phyloP scores from a whole-genome alignment of 2,113 vertebrate genomes.

The Ictalurus furcatus region DNA sequence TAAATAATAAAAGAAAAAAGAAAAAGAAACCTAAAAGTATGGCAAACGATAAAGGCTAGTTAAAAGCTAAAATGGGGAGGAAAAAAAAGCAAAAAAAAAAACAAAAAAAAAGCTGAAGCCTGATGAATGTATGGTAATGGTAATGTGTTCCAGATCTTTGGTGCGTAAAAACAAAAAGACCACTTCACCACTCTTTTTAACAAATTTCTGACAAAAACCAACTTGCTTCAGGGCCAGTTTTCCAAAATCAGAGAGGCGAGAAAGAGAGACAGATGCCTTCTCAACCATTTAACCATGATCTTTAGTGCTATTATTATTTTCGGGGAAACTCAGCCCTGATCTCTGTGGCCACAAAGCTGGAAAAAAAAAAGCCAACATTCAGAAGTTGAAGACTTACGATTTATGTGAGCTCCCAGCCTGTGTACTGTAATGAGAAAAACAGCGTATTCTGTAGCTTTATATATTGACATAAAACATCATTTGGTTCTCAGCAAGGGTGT shows the following conservation, averaged over 20 bases:
- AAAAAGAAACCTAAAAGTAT: not conserved
- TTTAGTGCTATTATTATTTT: not conserved
- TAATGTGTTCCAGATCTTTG: not conserved
- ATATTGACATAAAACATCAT: conserved; percentile 8
- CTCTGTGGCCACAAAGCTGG: not conserved
- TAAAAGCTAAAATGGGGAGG: not conserved
- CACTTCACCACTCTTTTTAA: not conserved
- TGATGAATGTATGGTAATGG: not conserved
- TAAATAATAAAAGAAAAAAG: not conserved
- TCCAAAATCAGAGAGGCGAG: not conserved
- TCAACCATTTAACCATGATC: not conserved
- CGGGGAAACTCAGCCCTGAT: not conserved
- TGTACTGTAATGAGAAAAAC: conserved; percentile 3
- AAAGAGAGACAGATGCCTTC: not conserved
- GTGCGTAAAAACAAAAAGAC: not conserved
- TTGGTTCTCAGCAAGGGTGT: conserved; percentile 11
- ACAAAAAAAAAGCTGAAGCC: not conserved
- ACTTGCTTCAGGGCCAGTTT: not conserved
- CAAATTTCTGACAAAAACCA: not conserved
- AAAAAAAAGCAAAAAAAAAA: not conserved
- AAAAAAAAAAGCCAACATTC: not conserved
- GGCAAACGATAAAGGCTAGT: not conserved
- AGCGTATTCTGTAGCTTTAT: conserved; percentile 8
- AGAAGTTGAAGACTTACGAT: not conserved
- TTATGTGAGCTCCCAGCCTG: not conserved